Conservation (phyloP, 2,113 vertebrate genomes). For the Tachuris rubrigastra region DNA sequence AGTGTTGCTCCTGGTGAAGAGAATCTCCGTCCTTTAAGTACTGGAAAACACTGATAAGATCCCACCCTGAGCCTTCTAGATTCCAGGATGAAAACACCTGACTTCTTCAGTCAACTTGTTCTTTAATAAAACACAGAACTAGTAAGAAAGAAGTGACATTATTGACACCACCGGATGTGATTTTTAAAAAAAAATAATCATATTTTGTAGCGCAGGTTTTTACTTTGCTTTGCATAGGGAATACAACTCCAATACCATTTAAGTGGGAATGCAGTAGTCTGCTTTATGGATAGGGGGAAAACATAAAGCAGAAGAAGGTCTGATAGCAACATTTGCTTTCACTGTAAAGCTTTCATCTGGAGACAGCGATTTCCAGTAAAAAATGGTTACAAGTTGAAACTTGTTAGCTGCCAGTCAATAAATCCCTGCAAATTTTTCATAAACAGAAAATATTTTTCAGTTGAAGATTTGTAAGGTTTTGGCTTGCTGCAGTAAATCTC, state of each 20-base stretch:
- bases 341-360: neutral
- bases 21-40: neutral
- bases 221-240: neutral
- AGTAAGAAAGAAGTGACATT: neutral
- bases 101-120: neutral
- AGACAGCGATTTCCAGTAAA: neutral
- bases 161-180: rapidly evolving
- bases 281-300: neutral
- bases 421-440: neutral
- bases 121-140: neutral
- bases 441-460: neutral
- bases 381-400: neutral
- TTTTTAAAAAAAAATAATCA: neutral
- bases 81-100: neutral
- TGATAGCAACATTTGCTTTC: neutral
- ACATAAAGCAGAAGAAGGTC: neutral
- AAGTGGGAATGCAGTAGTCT: neutral
- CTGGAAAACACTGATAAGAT: neutral
- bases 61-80: neutral
- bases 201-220: neutral
- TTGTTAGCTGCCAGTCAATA: neutral
- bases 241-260: neutral
- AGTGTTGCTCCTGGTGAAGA: neutral
- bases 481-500: neutral
- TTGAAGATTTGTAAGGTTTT: neutral